Evolutionary conservation across 2,797 vertebrate species (phyloP), one percentile per base, ranked within the genome.

Genomic region (Silurus lanzhouensis): DNA sequence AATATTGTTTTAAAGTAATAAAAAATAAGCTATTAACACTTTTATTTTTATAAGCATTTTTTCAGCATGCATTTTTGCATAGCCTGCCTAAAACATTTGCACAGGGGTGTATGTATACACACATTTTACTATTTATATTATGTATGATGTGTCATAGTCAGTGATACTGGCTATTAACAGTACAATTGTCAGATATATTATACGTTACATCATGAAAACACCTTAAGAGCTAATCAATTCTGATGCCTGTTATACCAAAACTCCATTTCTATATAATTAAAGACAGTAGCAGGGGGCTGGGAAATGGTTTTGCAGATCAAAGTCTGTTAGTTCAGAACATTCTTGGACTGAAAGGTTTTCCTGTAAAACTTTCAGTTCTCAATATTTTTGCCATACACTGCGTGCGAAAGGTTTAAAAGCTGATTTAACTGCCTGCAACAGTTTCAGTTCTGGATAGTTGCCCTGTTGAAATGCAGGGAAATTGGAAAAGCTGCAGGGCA

Each of bases 211-310:
- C 25, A 31, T 20, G 46, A 74, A 55, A 5, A 5, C 22, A 5
- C 25, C 72, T 57, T 75, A 3, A 22, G 19, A 75, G 72, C 71
- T 74, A 74, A 74, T 74, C 25, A 74, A 58, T 58, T 76, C 4
- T 58, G 48, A 76, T 17, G 7, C 52, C 72, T 20, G 55, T 71
- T 4, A 46, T 46, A 22, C 9, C 46, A 9, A 44, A 70, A 12
- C 67, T 57, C 25, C n/a, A 76, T 5, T 15, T n/a, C 3, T 57
- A n/a, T 58, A 13, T 60, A 19, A 58, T 58, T 22, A 12, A 9
- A 38, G 55, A 20, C 19, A 20, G 27, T 60, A 60, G 5, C 27
- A 31, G 2, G 17, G 31, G 31, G 13, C 46, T 74, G 71, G 71
- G 48, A 74, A 74, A 25, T 52, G 4, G 14, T 55, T 14, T 6